A percentile compares a stretch with the other conserved stretches of the same genome.
Evolutionary conservation across 2,888 invertebrate genomes (phyloP).

Genomic region (Dugesia japonica): DNA sequence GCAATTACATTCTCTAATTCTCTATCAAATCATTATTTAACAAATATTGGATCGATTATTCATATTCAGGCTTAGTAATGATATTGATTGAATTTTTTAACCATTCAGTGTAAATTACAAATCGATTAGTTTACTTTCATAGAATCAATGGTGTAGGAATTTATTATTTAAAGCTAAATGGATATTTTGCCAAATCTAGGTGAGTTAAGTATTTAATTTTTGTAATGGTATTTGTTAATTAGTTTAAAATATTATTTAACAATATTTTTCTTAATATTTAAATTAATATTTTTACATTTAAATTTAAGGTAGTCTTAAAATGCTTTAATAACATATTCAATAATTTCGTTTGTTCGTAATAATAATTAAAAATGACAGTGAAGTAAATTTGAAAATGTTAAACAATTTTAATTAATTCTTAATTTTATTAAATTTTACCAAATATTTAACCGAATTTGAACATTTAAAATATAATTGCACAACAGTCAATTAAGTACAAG

Average conservation of each 20-base stretch:
- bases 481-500: no score
- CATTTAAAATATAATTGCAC: no score
- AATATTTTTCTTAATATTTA: no score
- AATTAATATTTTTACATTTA: no score
- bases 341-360: no score
- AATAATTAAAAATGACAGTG: no score
- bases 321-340: no score
- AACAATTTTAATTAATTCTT: no score
- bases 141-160: constrained; percentile 1
- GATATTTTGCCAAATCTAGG: not conserved
- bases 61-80: not conserved
- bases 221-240: not conserved
- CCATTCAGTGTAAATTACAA: not conserved
- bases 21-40: not conserved
- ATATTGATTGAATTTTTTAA: not conserved
- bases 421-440: no score
- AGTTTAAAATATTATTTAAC: not conserved
- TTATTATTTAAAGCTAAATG: not conserved
- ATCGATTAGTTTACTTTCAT: constrained; percentile 10
- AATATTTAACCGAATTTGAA: no score
- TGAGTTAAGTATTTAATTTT: not conserved
- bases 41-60: constrained; percentile 8
- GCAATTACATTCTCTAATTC: constrained; percentile 20
- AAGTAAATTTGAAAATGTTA: no score
- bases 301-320: no score